Percentiles rank a stretch among this genome's conserved stretches.
These are phyloP conservation scores for Campoletis raptor DNA, from an alignment of 2,888 invertebrate species.

Conservation along the genomic window DNA sequence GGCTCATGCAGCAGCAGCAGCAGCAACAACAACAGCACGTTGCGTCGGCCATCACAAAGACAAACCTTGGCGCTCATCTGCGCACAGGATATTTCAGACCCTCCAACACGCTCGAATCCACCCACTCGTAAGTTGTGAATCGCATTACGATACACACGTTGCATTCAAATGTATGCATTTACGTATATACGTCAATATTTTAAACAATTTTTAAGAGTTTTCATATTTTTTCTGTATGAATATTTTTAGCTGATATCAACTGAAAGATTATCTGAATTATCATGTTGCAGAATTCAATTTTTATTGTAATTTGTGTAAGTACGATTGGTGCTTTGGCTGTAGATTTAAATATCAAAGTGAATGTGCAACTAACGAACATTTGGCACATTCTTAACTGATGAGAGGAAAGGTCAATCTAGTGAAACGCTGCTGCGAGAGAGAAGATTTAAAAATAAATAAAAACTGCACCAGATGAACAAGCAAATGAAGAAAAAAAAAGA, in stretches of 20 bases:
- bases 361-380: constrained; percentile 25
- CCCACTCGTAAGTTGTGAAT: constrained; percentile 47
- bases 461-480: background rate
- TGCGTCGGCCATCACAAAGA: constrained; percentile 84
- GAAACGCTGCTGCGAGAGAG: constrained; percentile 5
- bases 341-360: background rate
- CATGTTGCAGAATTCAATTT: background rate
- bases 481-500: constrained; percentile 38
- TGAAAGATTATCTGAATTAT: background rate
- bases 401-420: constrained; percentile 16
- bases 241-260: background rate
- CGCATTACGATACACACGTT: constrained; percentile 38
- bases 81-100: constrained; percentile 78
- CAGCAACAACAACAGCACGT: constrained; percentile 72
- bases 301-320: background rate
- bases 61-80: constrained; percentile 78
- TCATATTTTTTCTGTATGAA: background rate
- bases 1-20: constrained; percentile 40
- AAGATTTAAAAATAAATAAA: background rate
- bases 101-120: constrained; percentile 76
- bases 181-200: background rate
- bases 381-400: constrained; percentile 24
- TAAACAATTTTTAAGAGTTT: background rate
- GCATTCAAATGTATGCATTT: background rate
- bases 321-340: background rate